These are phyloP conservation scores for Vulpes vulpes DNA, from an alignment of 2,113 vertebrate species.

Conservation along the genomic window DNA sequence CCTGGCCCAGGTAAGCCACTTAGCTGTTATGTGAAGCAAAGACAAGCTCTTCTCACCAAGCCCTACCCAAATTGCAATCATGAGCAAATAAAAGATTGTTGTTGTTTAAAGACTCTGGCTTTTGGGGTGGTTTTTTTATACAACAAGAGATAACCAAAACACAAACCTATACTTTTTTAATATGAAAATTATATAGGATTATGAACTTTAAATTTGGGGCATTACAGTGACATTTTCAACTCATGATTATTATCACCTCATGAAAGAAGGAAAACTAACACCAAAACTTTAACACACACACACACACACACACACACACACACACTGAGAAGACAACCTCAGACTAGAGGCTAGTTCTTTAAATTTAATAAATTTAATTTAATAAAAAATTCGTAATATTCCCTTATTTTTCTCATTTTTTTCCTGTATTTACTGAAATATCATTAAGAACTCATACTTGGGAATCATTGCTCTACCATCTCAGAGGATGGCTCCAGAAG, in stretches of 20 bases:
- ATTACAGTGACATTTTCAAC: background rate
- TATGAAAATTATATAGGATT: background rate
- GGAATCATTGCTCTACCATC: background rate
- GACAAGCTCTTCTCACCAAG: background rate
- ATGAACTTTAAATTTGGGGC: background rate
- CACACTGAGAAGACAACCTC: background rate
- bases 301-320: background rate
- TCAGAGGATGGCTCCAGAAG: background rate
- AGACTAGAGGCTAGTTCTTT: background rate
- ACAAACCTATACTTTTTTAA: background rate
- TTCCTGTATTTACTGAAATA: background rate
- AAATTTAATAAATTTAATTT: conserved; percentile 10
- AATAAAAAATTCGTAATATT: background rate
- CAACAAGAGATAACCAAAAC: background rate
- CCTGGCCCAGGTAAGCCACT: background rate
- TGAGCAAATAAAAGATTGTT: background rate
- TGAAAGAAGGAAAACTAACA: background rate
- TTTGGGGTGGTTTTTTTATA: background rate
- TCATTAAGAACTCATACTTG: background rate
- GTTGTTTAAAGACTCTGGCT: background rate
- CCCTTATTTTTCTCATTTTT: conserved; percentile 1
- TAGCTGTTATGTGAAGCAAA: background rate
- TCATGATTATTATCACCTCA: background rate
- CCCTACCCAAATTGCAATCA: background rate
- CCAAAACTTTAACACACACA: background rate